These are phyloP conservation scores for Tryphoninae sp. DNA, from an alignment of 2,888 invertebrate genomes.

Conservation along the genomic window DNA sequence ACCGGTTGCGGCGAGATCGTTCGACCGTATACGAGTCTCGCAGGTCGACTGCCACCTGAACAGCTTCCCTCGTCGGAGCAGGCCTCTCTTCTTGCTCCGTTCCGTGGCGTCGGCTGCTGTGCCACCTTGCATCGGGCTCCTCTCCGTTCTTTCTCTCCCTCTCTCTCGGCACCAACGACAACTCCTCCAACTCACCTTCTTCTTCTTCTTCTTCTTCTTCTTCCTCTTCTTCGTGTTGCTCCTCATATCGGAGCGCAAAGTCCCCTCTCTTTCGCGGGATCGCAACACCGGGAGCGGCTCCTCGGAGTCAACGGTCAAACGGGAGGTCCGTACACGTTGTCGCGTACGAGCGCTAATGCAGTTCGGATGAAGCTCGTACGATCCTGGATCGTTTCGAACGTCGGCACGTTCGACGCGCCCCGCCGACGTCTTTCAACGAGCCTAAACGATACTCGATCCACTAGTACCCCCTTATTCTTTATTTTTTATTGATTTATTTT, in stretches of 20 bases:
- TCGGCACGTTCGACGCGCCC: not conserved
- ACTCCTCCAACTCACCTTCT: slow-evolving; percentile 11
- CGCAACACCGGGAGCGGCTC: slow-evolving; percentile 12
- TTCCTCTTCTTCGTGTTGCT: slow-evolving; percentile 32
- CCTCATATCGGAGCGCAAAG: slow-evolving; percentile 37
- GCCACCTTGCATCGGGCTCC: slow-evolving; percentile 69
- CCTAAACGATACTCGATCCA: not conserved
- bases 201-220: not conserved
- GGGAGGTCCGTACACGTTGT: slow-evolving; percentile 35
- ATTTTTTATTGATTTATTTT: no score
- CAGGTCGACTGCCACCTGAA: slow-evolving; percentile 77
- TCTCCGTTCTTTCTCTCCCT: slow-evolving; percentile 67
- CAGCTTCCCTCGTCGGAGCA: slow-evolving; percentile 73
- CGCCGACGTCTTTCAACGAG: not conserved
- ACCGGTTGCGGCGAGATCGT: slow-evolving; percentile 65
- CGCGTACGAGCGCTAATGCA: slow-evolving; percentile 34
- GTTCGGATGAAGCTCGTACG: slow-evolving; percentile 37
- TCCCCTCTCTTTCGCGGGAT: slow-evolving; percentile 28
- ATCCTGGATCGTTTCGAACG: slow-evolving; percentile 1
- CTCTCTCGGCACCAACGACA: slow-evolving; percentile 31
- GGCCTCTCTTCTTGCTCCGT: slow-evolving; percentile 65
- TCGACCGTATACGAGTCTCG: slow-evolving; percentile 72
- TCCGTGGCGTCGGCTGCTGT: slow-evolving; percentile 53
- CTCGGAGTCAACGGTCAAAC: slow-evolving; percentile 48
- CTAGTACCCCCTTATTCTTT: no score